A percentile compares a stretch with the other conserved stretches of the same genome.
Conservation (phyloP, 2,888 invertebrate species). For the Oxytorus armatus region DNA sequence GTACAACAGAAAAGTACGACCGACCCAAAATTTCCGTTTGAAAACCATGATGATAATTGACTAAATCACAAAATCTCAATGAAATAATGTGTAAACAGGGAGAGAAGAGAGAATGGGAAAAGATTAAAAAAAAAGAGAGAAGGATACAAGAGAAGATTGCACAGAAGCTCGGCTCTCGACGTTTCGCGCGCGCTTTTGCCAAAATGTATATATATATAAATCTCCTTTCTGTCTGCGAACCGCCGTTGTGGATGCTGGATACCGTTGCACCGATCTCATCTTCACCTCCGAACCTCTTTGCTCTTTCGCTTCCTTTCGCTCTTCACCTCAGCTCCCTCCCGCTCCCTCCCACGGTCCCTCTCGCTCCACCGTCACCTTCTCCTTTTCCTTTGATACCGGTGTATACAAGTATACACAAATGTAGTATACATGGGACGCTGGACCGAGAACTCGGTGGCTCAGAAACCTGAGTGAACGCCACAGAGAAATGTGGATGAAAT, state of each 20-base stretch:
- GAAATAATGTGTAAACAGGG: constrained; percentile 34
- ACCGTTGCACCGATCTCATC: constrained; percentile 67
- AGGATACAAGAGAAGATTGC: constrained; percentile 37
- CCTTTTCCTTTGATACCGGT: constrained; percentile 54
- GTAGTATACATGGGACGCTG: background rate
- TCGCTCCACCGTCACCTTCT: too few relatives aligned
- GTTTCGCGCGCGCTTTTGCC: constrained; percentile 1
- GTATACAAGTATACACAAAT: background rate
- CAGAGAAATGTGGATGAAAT: constrained; percentile 53
- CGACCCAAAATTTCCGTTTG: too few relatives aligned
- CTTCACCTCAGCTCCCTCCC: constrained; percentile 2
- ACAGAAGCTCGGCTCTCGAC: constrained; percentile 40
- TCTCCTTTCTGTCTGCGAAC: constrained; percentile 39
- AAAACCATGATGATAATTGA: too few relatives aligned
- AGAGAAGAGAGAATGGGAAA: constrained; percentile 39
- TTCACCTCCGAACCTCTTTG: constrained; percentile 59
- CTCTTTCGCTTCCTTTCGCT: constrained; percentile 61
- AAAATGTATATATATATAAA: background rate
- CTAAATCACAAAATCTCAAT: too few relatives aligned
- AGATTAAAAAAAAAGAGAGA: constrained; percentile 35
- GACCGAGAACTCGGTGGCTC: constrained; percentile 24
- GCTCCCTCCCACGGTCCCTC: too few relatives aligned
- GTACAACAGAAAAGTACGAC: background rate
- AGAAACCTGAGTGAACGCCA: constrained; percentile 34
- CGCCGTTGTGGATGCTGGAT: constrained; percentile 64